Base-by-base conservation (phyloP, 2,888 invertebrate genomes). In the Caenorhabditis sinica region DNA sequence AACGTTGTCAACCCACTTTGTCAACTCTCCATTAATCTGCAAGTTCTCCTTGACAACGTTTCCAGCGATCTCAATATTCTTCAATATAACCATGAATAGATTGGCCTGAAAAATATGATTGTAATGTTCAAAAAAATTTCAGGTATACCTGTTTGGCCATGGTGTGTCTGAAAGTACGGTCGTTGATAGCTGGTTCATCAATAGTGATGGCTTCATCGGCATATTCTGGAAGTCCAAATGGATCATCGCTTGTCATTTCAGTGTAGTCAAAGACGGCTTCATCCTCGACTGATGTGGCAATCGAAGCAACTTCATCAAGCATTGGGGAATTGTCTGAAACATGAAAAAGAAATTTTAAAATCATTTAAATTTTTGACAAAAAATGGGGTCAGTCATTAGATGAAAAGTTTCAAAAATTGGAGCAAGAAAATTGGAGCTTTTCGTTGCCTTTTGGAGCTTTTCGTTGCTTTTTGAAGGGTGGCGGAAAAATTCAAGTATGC, bases 141-240 rank as follows among this genome's bases (percentile, higher is more conserved):
- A 20, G 8, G 13, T 2, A 53, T 63, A 88, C 88, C 40, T 83
- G 79, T 75, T 88, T 86, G 2, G 87, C 83, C 89, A 89, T 89
- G 9, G 86, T 71, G 36, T 83, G 80, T 63, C 87, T 82, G 72
- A 82, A 89, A 40, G 84, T 84, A 11, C 87, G 49, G 53, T 89
- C 88, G 45, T 86, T 87, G 28, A 83, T 40, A 11, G 82, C 72
- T 30, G 68, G 49, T 25, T 87, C 85, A 72, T 90, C 90, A 30
- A 87, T 86, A 6, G 73, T 80, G 17, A 75, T 80, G 13, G 90
- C 90, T 83, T 90, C 90, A 72, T 88, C 88, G n/a, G 90, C 90
- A 40, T 87, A 49, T 65, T 90, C 89, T 33, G 86, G 83, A 1
- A 58, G n/a, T 0, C 72, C 86, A 60, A 81, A 88, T n/a, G 82